These are phyloP conservation scores for Nestor notabilis DNA, from an alignment of 2,113 vertebrate genomes.

Conservation along the genomic window DNA sequence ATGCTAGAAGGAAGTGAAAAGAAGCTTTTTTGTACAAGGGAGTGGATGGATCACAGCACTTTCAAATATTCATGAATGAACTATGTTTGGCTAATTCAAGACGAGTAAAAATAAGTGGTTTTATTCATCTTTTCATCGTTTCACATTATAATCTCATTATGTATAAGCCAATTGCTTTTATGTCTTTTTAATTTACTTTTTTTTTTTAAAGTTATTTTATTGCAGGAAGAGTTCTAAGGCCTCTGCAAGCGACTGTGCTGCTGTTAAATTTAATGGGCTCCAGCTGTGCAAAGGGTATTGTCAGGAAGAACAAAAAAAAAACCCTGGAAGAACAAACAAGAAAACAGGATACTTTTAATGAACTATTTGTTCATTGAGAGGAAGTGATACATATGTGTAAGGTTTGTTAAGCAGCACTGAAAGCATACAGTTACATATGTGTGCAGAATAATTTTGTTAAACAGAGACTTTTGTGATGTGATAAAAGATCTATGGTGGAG, in stretches of 20 bases:
- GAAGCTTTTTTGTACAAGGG: not conserved
- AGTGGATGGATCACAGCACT: not conserved
- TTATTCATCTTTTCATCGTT: slow-evolving; percentile 37
- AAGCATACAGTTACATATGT: not conserved
- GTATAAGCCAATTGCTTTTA: slow-evolving; percentile 17
- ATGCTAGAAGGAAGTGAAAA: not conserved
- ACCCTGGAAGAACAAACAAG: not conserved
- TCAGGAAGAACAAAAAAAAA: not conserved
- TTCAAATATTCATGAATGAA: slow-evolving; percentile 24
- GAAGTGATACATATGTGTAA: not conserved
- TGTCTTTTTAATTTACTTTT: not conserved
- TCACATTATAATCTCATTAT: slow-evolving; percentile 37
- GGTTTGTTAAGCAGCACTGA: not conserved
- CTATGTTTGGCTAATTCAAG: not conserved
- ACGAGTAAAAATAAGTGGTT: not conserved
- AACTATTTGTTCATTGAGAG: not conserved
- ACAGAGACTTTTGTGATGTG: accelerated
- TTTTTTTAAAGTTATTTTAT: not conserved
- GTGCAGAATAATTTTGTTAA: not conserved
- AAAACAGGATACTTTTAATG: not conserved
- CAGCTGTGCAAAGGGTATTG: slow-evolving; percentile 24
- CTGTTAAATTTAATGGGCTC: slow-evolving; percentile 44
- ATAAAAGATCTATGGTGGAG: accelerated
- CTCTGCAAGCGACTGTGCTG: not conserved
- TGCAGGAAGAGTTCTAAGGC: not conserved